phyloP scores from a whole-genome alignment of 2,113 vertebrate genomes.

The Propithecus coquereli region DNA sequence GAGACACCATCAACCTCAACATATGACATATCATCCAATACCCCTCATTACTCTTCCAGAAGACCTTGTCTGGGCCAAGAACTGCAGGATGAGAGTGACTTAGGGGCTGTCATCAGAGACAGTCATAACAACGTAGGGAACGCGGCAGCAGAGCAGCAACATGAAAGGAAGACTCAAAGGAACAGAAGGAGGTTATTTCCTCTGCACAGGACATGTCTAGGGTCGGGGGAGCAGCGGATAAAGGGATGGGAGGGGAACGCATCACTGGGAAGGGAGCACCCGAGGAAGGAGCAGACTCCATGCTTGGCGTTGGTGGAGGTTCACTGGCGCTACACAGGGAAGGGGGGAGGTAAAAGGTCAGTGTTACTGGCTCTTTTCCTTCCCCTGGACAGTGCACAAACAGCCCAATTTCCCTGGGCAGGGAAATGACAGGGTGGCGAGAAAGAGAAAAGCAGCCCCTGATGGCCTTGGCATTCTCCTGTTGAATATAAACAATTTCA shows the following conservation, averaged over 20 bases:
- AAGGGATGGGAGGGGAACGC: background rate
- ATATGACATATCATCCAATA: too few species aligned
- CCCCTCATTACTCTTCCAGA: background rate
- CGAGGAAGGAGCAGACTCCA: accelerated
- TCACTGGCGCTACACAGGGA: background rate
- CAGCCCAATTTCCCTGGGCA: accelerated
- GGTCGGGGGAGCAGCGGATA: background rate
- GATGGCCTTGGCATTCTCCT: background rate
- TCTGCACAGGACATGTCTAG: background rate
- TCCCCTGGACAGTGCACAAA: background rate
- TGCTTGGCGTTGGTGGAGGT: background rate
- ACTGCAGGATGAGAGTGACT: accelerated
- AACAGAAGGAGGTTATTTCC: background rate
- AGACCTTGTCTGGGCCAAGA: background rate
- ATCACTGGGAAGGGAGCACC: background rate
- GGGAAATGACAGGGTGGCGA: accelerated
- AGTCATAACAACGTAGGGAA: background rate
- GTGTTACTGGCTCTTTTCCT: background rate
- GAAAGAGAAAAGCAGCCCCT: background rate
- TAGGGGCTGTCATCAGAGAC: background rate
- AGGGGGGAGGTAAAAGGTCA: background rate
- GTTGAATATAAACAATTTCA: background rate
- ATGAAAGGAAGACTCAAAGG: background rate
- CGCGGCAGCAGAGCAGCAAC: background rate
- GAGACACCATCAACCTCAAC: background rate